Evolutionary conservation across 2,888 invertebrate genomes (phyloP), one percentile per base, ranked within the genome.

Genomic region (Plagodis dolabraria): DNA sequence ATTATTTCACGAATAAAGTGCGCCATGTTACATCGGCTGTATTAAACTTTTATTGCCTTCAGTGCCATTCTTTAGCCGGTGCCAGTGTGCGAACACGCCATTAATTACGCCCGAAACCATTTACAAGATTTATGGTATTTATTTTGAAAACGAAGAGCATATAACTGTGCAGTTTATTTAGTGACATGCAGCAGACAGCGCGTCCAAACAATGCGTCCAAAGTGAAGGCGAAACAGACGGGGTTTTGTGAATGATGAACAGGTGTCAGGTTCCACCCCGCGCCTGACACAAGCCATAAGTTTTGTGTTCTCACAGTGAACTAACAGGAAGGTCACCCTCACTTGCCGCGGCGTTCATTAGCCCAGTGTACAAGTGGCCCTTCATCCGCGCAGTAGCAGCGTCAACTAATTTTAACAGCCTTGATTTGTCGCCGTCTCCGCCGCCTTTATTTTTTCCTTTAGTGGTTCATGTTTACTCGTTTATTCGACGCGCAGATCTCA

Each of bases 61-160:
- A 74, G 76, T 79, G 82, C 85, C 86, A 85, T 89, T 84, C 86
- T 85, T 87, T 79, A 83, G 84, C 72, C 78, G 77, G 74, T 76
- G 83, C 83, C 79, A 81, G 82, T 85, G 81, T 83, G 82, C 83
- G 83, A 83, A 83, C 85, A 81, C 64, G 77, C 83, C 85, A 86
- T 90, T 89, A 87, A 90, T 89, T 89, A 87, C 86, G 69, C 61
- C 77, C 78, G 76, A 84, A 86, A 87, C 84, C 87, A 84, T 89
- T 88, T 83, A 83, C 78, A 79, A 86, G 87, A 89, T 89, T 89
- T 87, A 89, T 87, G 78, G 80, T 79, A 80, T 85, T 83, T 84
- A 85, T 86, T 79, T 81, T 66, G 78, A 80, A 86, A 85, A 76
- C 77, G 73, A 77, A 79, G 71, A 71, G 74, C 75, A 72, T 71